phyloP scores from a whole-genome alignment of 2,888 invertebrate species.

The Drosophila prostipennis region DNA sequence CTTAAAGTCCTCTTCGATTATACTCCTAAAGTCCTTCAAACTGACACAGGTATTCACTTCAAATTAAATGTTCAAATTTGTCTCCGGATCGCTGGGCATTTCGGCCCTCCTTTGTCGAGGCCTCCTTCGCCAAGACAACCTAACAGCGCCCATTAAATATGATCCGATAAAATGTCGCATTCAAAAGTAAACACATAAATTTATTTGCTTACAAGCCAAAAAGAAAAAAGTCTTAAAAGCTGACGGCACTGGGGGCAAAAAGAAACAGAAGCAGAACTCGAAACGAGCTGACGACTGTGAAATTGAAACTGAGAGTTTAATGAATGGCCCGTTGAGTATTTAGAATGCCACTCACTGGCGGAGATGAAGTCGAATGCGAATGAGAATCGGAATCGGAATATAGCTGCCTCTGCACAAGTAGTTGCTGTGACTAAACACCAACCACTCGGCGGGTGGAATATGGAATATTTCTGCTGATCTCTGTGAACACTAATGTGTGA shows the following conservation, averaged over 20 bases:
- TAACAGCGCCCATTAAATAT: constrained; percentile 41
- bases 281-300: constrained; percentile 46
- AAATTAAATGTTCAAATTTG: constrained; percentile 26
- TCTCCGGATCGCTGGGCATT: constrained; percentile 17
- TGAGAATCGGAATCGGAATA: neutral
- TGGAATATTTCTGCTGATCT: constrained; percentile 13
- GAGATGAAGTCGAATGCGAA: constrained; percentile 10
- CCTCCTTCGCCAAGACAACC: neutral
- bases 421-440: constrained; percentile 5
- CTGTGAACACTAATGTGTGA: constrained; percentile 24
- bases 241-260: constrained; percentile 22
- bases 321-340: constrained; percentile 42
- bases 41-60: constrained; percentile 3
- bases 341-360: constrained; percentile 31
- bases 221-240: constrained; percentile 30
- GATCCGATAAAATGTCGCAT: constrained; percentile 49
- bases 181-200: constrained; percentile 47
- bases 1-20: neutral
- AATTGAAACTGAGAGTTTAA: constrained; percentile 48
- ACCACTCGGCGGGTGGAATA: neutral
- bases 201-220: constrained; percentile 48
- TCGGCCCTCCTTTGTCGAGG: constrained; percentile 7
- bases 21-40: constrained; percentile 2
- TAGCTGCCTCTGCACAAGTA: neutral
- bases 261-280: constrained; percentile 26